Evolutionary conservation across 2,797 vertebrate genomes (phyloP), one percentile per base, ranked within the genome.

Genomic region (Hydrolagus colliei): DNA sequence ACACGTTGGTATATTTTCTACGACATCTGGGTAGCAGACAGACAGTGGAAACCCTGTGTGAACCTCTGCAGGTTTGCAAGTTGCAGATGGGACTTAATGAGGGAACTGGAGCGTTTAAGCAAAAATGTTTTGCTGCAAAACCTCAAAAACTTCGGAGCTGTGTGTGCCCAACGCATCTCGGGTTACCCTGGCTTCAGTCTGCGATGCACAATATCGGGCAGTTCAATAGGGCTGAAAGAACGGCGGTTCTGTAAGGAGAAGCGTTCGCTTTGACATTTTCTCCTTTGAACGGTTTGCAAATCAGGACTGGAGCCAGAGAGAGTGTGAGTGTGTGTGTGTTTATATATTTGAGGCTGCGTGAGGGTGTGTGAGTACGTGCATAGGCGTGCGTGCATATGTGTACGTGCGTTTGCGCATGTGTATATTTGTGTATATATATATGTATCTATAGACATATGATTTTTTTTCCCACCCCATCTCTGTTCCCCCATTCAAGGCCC

Each of bases 41-140:
- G 79, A 68, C 63, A 84, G 32, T 41, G 27, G 10, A 67, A 18
- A 18, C 79, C 63, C 63, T 35, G 32, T 2, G 79, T 41, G 65
- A 35, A 52, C 65, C 63, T 68, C 63, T 68, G 14, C 62, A 84
- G 68, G 79, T 9, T 27, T 84, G 62, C 22, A 63, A 84, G 68
- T 68, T 68, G 63, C 63, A 84, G 63, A 84, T 71, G 65, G 32
- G 18, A 14, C 79, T 68, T 84, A 84, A 84, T 84, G 67, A 68
- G 79, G 79, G 65, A 82, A 14, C 79, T 32, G 32, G 9, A 68
- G 68, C 4, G 35, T 68, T 35, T 41, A 20, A 71, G 65, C 27
- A 35, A 27, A 68, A 84, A 84, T 84, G 65, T 68, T 27, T 84
- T 61, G 68, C 79, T 84, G 79, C 63, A 35, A 84, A 84, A 84